Percentiles rank a stretch among this genome's conserved stretches.
These are phyloP conservation scores for Isoperla grammatica DNA, from an alignment of 2,888 invertebrate genomes.

Conservation along the genomic window DNA sequence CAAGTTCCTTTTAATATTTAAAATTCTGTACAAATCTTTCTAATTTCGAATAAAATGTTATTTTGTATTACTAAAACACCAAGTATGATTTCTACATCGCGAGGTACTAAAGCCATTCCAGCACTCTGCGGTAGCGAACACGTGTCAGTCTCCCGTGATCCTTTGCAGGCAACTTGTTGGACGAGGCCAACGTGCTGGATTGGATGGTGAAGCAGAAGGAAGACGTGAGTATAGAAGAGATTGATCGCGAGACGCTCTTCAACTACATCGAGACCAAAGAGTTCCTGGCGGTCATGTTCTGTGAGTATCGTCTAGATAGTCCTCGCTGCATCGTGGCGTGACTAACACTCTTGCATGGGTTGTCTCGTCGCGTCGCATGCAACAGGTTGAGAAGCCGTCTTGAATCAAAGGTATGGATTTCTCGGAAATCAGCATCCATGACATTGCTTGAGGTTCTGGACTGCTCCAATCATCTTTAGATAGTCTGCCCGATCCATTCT, in stretches of 20 bases:
- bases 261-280: constrained; percentile 85
- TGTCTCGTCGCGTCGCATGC: too few relatives aligned
- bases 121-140: not conserved
- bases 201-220: constrained; percentile 91
- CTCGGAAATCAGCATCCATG: too few relatives aligned
- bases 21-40: not conserved
- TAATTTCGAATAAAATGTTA: not conserved
- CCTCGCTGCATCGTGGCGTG: too few relatives aligned
- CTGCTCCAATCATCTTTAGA: too few relatives aligned
- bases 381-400: too few relatives aligned
- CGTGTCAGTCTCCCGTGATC: constrained; percentile 1
- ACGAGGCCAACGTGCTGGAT: constrained; percentile 76
- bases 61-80: constrained; percentile 9
- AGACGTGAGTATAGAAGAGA: constrained; percentile 87
- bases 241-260: constrained; percentile 72
- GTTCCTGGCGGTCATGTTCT: constrained; percentile 86
- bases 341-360: too few relatives aligned
- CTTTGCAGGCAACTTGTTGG: constrained; percentile 60
- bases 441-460: too few relatives aligned
- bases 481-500: too few relatives aligned
- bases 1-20: too few relatives aligned
- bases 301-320: constrained; percentile 76
- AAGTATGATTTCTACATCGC: too few relatives aligned
- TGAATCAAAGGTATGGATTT: too few relatives aligned
- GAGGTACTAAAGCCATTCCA: constrained; percentile 10